These are phyloP conservation scores for Cryptus viduatorius DNA, from an alignment of 2,888 invertebrate species.

Conservation along the genomic window DNA sequence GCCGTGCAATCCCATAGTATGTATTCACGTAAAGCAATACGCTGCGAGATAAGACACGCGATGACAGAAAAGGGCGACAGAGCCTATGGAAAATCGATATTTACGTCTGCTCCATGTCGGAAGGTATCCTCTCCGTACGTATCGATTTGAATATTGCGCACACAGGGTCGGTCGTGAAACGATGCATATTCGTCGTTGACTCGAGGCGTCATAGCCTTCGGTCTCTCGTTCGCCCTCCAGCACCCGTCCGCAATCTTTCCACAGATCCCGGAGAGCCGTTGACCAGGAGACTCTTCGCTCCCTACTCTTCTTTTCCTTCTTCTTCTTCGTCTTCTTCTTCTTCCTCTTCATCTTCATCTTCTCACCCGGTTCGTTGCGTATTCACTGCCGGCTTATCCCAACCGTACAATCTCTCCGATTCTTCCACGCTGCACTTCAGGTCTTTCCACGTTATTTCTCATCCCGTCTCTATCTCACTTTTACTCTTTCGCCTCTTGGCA, in stretches of 20 bases:
- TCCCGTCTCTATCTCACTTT: slow-evolving; percentile 37
- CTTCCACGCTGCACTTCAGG: slow-evolving; percentile 25
- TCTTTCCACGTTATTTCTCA: slow-evolving; percentile 36
- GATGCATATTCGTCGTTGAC: slow-evolving; percentile 59
- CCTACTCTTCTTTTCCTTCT: slow-evolving; percentile 3
- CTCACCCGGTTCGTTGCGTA: slow-evolving; percentile 16
- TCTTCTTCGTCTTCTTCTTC: not conserved
- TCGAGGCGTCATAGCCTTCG: slow-evolving; percentile 30
- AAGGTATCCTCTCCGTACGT: slow-evolving; percentile 1
- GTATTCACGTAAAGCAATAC: slow-evolving; percentile 18
- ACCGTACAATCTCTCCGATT: slow-evolving; percentile 48
- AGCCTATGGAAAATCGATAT: slow-evolving; percentile 61
- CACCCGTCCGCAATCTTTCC: slow-evolving; percentile 35
- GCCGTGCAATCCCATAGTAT: not conserved
- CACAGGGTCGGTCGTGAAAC: slow-evolving; percentile 52
- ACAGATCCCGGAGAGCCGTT: slow-evolving; percentile 50
- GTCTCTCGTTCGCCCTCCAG: slow-evolving; percentile 30
- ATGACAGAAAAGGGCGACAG: slow-evolving; percentile 59
- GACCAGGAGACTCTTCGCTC: slow-evolving; percentile 48
- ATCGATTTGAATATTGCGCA: slow-evolving; percentile 62
- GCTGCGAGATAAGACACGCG: slow-evolving; percentile 54
- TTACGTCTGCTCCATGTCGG: slow-evolving; percentile 33
- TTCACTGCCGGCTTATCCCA: slow-evolving; percentile 5
- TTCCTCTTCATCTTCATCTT: slow-evolving; percentile 14
- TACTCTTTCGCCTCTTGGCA: slow-evolving; percentile 31